Evolutionary conservation across 2,113 vertebrate species (phyloP).

Genomic region (Apteryx mantelli): DNA sequence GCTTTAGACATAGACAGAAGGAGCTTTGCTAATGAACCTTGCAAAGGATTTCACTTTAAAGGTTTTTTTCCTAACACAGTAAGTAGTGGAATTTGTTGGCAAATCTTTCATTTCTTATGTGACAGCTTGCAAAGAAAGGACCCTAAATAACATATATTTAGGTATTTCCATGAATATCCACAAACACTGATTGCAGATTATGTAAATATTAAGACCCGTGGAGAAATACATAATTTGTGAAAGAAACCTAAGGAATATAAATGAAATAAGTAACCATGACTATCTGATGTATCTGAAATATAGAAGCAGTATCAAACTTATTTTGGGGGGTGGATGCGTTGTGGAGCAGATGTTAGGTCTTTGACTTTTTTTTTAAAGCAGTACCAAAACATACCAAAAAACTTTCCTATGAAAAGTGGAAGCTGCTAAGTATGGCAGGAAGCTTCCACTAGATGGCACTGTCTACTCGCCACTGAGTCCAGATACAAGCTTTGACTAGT

Average conservation of each 20-base stretch:
- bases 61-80: neutral
- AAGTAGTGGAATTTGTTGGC: neutral
- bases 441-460: slow-evolving; percentile 74
- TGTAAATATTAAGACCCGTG: neutral
- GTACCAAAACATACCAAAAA: accelerated
- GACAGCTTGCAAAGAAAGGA: neutral
- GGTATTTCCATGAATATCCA: neutral
- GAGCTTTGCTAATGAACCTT: neutral
- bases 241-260: neutral
- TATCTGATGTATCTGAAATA: neutral
- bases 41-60: neutral
- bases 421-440: neutral
- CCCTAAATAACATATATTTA: neutral
- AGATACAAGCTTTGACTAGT: neutral
- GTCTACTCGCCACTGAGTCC: neutral
- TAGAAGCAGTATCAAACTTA: neutral
- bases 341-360: neutral
- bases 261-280: neutral
- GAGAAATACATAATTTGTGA: neutral
- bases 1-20: neutral
- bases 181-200: neutral
- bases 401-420: neutral
- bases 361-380: neutral
- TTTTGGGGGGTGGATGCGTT: accelerated
- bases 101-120: neutral